Evolutionary conservation across 2,113 vertebrate species (phyloP).

Genomic region (Pteronura brasiliensis): DNA sequence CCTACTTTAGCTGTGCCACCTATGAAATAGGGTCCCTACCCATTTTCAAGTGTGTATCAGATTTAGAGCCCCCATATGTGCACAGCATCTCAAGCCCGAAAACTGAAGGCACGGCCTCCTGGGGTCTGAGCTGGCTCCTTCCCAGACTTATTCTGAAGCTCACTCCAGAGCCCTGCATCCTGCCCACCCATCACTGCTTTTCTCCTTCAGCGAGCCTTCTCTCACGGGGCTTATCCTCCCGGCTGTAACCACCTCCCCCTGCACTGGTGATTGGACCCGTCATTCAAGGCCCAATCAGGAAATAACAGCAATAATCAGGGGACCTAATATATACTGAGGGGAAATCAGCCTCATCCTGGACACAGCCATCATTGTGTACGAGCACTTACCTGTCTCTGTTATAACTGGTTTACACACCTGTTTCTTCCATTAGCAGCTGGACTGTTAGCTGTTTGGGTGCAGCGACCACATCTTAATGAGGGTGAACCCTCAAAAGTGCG

Average conservation of each 20-base stretch:
- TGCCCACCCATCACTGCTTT: neutral
- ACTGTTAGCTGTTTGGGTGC: neutral
- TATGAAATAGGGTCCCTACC: neutral
- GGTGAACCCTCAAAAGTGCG: neutral
- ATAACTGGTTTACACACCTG: conserved; percentile 1
- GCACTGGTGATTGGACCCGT: neutral
- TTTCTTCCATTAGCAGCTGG: conserved; percentile 33
- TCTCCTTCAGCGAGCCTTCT: neutral
- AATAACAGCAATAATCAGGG: neutral
- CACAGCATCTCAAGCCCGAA: neutral
- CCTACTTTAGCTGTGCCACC: neutral
- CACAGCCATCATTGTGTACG: neutral
- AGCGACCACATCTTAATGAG: neutral
- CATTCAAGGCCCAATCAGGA: neutral
- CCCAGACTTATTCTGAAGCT: neutral
- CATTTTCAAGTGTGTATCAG: neutral
- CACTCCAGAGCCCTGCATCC: neutral
- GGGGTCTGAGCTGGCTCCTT: neutral
- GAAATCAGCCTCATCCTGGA: neutral
- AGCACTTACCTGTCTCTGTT: neutral
- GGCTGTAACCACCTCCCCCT: too few relatives aligned
- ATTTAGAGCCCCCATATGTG: neutral
- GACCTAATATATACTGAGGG: neutral
- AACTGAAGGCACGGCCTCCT: neutral
- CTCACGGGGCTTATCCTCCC: neutral